Evolutionary conservation across 2,113 vertebrate genomes (phyloP), one percentile per base, ranked within the genome.

Genomic region (Heptranchias perlo): DNA sequence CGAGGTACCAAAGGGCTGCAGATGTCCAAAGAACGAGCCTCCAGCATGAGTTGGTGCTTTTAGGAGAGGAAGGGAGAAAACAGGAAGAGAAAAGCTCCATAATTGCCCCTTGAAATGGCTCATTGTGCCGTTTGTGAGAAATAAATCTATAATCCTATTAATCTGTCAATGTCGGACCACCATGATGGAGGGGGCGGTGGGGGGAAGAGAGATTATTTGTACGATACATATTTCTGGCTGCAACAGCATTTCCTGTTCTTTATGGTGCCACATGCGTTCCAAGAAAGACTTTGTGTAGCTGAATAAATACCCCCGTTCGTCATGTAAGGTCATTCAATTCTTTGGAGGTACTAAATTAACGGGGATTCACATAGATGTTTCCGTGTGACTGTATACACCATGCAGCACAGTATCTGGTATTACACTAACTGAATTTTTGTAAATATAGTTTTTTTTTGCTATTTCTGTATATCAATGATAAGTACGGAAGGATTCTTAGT

Each of bases 191-290:
- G 76, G 54, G 6, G 35, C n/a, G n/a, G n/a, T n/a, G n/a, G n/a
- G n/a, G n/a, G n/a, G n/a, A n/a, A n/a, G n/a, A n/a, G 16, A 61
- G 58, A 93, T n/a, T 91, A 58, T 91, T 91, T 39, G 89, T 82
- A 47, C 39, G 1, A 47, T 82, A 14, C 39, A 39, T 44, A 4
- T 93, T 23, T 2, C 1, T 39, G 35, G 18, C 35, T 62, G 35
- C 11, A n/a, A 21, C 54, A 91, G 31, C n/a, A 23, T 93, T 62
- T 62, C 35, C 5, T 16, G 31, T 58, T 62, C 58, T 62, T 39
- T 39, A 6, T 61, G 89, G 16, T 62, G 58, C 58, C 16, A 39
- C 6, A 1, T 62, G 35, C 89, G 44, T 23, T 21, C 35, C 61
- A 0, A 54, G 49, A 31, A 87, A 52, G 35, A 3, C 13, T 39